Evolutionary conservation across 2,797 vertebrate species (phyloP).

Genomic region (Halcyon badia): DNA sequence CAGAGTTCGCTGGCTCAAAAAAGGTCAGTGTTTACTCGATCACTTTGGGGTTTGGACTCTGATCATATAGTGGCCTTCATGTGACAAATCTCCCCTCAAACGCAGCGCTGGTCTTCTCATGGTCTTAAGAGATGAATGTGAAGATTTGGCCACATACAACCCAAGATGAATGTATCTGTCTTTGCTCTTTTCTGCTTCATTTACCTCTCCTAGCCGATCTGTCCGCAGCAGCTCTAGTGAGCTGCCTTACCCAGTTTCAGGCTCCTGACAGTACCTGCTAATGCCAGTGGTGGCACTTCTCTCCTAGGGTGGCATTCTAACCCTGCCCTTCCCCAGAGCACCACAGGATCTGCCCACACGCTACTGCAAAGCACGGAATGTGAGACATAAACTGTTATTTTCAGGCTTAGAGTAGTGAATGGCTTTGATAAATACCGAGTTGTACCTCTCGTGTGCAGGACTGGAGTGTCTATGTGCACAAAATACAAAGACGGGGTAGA

Average conservation of each 20-base stretch:
- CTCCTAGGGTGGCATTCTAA: constrained; percentile 1
- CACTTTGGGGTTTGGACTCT: not conserved
- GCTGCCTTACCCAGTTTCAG: not conserved
- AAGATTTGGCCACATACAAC: not conserved
- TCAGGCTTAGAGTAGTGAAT: not conserved
- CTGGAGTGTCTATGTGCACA: not conserved
- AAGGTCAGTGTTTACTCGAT: not conserved
- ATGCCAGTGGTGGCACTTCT: constrained; percentile 22
- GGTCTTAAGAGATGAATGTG: not conserved
- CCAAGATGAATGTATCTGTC: not conserved
- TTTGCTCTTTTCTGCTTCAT: not conserved
- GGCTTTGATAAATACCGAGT: not conserved
- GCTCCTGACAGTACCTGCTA: not conserved
- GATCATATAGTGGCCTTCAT: not conserved
- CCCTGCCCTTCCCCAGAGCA: not conserved
- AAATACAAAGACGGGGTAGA: not conserved
- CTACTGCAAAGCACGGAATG: not conserved
- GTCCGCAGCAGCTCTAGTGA: not conserved
- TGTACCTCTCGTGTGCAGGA: not conserved
- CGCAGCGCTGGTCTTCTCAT: not conserved
- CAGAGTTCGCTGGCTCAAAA: not conserved
- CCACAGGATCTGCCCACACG: not conserved
- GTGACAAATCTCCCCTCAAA: not conserved
- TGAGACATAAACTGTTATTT: not conserved
- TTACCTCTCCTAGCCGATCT: not conserved